Percentiles rank a stretch among this genome's conserved stretches.
phyloP scores from a whole-genome alignment of 2,888 invertebrate species.

The Drepanosiphum platanoidis region DNA sequence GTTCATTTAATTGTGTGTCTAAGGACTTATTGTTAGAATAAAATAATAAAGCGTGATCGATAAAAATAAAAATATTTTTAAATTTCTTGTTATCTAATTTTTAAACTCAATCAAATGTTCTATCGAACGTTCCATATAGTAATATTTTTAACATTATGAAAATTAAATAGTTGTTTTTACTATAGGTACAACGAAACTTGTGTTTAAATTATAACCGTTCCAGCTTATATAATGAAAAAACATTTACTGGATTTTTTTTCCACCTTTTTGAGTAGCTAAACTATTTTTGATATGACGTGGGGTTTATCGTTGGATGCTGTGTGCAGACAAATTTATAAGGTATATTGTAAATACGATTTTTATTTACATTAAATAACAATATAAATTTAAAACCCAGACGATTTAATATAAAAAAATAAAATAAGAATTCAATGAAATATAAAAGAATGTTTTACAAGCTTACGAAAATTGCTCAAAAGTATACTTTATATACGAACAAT shows the following conservation, averaged over 20 bases:
- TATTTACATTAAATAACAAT: not conserved
- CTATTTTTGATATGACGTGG: conserved; percentile 39
- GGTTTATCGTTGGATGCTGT: not conserved
- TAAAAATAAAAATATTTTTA: not conserved
- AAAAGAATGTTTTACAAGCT: not conserved
- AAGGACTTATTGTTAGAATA: too few relatives aligned
- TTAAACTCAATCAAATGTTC: not conserved
- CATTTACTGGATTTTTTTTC: not conserved
- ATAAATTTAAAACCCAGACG: not conserved
- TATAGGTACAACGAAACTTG: not conserved
- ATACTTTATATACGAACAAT: not conserved
- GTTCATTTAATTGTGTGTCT: too few relatives aligned
- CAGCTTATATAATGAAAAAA: not conserved
- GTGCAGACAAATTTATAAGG: not conserved
- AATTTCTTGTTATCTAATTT: not conserved
- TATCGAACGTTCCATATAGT: not conserved
- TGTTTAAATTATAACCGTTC: conserved; percentile 24
- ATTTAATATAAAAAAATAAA: not conserved
- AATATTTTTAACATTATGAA: conserved; percentile 7
- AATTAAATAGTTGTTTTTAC: not conserved
- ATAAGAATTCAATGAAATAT: not conserved
- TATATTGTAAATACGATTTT: not conserved
- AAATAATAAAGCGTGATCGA: too few relatives aligned
- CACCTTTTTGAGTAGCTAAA: conserved; percentile 27
- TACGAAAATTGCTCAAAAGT: not conserved